Base-by-base conservation (phyloP, 2,888 invertebrate species). In the Scaptomyza flava region DNA sequence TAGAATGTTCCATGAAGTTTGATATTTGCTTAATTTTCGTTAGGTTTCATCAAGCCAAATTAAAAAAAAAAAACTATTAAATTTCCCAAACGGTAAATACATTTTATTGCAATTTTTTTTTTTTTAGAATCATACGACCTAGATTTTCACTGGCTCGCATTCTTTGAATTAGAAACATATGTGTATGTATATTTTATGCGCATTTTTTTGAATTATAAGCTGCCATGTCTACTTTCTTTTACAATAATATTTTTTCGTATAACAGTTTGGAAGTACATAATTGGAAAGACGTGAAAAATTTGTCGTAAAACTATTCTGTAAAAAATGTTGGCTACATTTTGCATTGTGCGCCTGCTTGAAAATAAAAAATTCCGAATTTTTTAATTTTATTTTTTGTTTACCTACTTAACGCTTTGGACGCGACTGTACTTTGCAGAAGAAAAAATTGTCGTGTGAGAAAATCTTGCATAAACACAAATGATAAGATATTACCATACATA, bases 131-230 rank as follows among this genome's bases (percentile, higher is more conserved):
- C 58, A 59, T 47, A 64, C 47, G 9, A 45, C 54, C 52, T 56
- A 60, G 43, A 45, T 45, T 63, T 58, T 34, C 60, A 56, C 57
- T 48, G 46, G 33, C 45, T 68, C 59, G 59, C 81, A 65, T 72
- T 69, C 57, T 68, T 66, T 71, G 66, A 67, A 77, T 75, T 52
- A 72, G 81, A 56, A 27, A 68, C 61, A 73, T 62, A 58, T 51
- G 52, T 48, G 14, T 52, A 57, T 48, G 23, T 52, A 46, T 63
- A 62, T 46, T 73, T 64, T 60, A 58, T 73, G 74, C 69, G 75
- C 81, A 83, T 83, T 76, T 83, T 83, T 78, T 77, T 58, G 38
- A 31, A 36, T 30, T 6, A 7, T 56, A 68, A 64, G 54, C 42
- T 45, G 56, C n/a, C 38, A 34, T 59, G 31, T 46, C 34, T 50